phyloP scores from a whole-genome alignment of 2,797 vertebrate genomes.

The Enteromius treurensis region DNA sequence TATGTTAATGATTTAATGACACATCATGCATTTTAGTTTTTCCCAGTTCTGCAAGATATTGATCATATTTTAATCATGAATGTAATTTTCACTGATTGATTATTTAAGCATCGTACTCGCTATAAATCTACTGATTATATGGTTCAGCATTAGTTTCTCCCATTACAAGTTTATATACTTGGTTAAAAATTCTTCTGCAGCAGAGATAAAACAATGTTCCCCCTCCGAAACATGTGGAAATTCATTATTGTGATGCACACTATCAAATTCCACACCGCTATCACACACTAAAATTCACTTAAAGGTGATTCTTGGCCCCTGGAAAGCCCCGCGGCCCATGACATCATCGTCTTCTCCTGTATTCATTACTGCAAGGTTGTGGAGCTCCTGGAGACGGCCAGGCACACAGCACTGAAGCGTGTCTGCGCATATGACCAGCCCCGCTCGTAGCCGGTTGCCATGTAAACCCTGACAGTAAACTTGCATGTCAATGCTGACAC shows the following conservation, averaged over 20 bases:
- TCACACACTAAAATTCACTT: not conserved
- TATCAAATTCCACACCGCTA: not conserved
- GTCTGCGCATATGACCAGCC: conserved; percentile 13
- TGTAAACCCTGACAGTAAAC: conserved; percentile 55
- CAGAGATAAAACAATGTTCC: not conserved
- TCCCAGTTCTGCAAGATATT: not conserved
- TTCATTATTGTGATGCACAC: not conserved
- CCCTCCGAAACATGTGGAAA: not conserved
- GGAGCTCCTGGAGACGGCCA: not conserved
- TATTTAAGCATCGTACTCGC: not conserved
- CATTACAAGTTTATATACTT: not conserved
- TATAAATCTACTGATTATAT: not conserved
- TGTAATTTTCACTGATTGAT: not conserved
- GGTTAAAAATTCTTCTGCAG: not conserved
- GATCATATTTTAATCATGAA: not conserved
- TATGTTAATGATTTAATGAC: not conserved
- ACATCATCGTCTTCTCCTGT: not conserved
- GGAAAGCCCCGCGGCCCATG: not conserved
- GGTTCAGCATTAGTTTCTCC: not conserved
- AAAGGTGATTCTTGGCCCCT: not conserved
- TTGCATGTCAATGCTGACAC: conserved; percentile 49
- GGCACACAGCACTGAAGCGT: conserved; percentile 6
- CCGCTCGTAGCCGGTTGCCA: conserved; percentile 52
- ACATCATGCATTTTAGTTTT: not conserved
- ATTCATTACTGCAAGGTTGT: not conserved